These are phyloP conservation scores for Alces alces DNA, from an alignment of 2,113 vertebrate species.

Conservation along the genomic window DNA sequence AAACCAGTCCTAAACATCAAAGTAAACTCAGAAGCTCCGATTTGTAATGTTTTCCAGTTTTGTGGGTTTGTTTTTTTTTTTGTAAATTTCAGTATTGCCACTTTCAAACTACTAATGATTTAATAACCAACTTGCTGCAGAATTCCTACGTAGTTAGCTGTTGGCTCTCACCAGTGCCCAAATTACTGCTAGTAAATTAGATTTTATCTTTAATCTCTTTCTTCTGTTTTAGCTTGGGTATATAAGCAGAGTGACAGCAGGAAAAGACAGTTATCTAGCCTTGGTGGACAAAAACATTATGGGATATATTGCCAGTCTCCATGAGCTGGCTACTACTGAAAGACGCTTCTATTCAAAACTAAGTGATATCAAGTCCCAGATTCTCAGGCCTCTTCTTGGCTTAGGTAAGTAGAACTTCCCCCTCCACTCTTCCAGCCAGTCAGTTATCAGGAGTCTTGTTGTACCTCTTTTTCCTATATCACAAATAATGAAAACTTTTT, in stretches of 20 bases:
- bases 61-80: neutral
- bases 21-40: neutral
- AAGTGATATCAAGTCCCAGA: slow-evolving; percentile 88
- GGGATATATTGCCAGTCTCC: slow-evolving; percentile 94
- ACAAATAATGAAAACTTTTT: neutral
- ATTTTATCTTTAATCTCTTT: slow-evolving; percentile 18
- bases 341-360: slow-evolving; percentile 93
- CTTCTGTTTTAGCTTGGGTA: slow-evolving; percentile 88
- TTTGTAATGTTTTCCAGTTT: neutral
- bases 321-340: slow-evolving; percentile 94
- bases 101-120: neutral
- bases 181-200: neutral
- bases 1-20: neutral
- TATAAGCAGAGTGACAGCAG: slow-evolving; percentile 90
- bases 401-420: slow-evolving; percentile 82
- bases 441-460: neutral
- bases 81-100: neutral
- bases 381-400: slow-evolving; percentile 92
- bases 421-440: fast-evolving
- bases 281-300: slow-evolving; percentile 92
- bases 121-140: neutral
- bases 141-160: neutral
- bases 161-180: neutral
- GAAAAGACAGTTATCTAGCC: slow-evolving; percentile 85
- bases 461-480: neutral